Conservation (phyloP, 1,140 invertebrate genomes). For the Maconellicoccus hirsutus region DNA sequence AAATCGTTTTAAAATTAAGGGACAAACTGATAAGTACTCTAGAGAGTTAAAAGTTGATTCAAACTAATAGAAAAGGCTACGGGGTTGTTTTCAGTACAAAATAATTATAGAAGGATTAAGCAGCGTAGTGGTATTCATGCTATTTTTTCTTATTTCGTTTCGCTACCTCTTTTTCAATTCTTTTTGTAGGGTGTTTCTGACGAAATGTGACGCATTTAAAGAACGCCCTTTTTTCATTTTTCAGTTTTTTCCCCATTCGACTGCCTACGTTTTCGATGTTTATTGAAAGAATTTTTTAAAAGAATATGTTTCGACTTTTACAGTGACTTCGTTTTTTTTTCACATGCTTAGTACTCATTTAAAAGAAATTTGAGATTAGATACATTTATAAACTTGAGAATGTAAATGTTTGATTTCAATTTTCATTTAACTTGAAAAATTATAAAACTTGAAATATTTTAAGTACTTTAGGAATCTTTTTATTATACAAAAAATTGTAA, state of each 20-base stretch:
- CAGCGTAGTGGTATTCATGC: background rate
- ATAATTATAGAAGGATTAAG: conserved; percentile 9
- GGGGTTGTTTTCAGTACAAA: conserved; percentile 3
- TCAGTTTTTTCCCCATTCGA: background rate
- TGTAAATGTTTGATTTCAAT: no score
- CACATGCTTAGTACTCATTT: no score
- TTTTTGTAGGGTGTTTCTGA: conserved; percentile 4
- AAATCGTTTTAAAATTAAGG: background rate
- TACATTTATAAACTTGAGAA: no score
- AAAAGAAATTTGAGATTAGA: no score
- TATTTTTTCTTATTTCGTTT: background rate
- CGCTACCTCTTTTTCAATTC: background rate
- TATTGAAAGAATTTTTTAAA: background rate
- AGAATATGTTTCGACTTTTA: no score
- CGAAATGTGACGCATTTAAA: background rate
- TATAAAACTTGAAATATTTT: background rate
- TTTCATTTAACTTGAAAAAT: no score
- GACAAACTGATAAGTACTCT: background rate
- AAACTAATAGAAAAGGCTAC: background rate
- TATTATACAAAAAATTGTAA: background rate
- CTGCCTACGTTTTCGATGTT: background rate
- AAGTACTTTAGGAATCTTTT: background rate
- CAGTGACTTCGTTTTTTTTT: no score
- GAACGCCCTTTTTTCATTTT: background rate
- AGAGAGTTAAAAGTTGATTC: background rate